Evolutionary conservation across 2,113 vertebrate genomes (phyloP).

Genomic region (Circaetus cinerascens): DNA sequence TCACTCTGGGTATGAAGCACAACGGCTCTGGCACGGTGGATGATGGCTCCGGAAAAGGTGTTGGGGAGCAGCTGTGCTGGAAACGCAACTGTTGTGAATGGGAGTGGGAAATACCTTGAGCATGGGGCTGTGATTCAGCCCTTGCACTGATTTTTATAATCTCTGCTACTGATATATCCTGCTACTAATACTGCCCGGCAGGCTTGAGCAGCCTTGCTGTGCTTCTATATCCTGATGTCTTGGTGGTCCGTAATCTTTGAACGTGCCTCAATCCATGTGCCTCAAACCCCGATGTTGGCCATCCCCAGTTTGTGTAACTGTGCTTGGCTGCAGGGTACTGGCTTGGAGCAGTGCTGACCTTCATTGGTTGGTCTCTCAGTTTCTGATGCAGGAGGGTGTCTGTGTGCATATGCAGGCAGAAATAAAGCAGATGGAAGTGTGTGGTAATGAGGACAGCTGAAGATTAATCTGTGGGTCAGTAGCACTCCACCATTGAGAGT

Average conservation of each 20-base stretch:
- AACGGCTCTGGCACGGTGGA: accelerated
- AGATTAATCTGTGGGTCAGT: background rate
- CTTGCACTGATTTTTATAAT: background rate
- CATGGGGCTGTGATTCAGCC: background rate
- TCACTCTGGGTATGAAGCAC: background rate
- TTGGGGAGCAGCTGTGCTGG: background rate
- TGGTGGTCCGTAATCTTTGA: background rate
- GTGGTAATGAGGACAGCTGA: background rate
- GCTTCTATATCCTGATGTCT: background rate
- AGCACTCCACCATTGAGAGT: background rate
- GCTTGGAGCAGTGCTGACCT: background rate
- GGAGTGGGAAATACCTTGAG: background rate
- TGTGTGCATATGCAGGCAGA: background rate
- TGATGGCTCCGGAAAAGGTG: background rate
- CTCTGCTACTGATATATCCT: background rate
- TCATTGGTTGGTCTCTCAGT: accelerated
- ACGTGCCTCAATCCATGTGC: too few relatives aligned
- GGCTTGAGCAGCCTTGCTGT: background rate
- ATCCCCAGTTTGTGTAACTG: accelerated
- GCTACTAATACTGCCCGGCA: background rate
- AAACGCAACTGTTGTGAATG: accelerated
- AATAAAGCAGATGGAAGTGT: background rate
- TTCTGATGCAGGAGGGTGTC: too few relatives aligned
- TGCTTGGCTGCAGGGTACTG: background rate
- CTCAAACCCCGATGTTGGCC: accelerated